Percentiles rank a stretch among this genome's conserved stretches.
phyloP scores from a whole-genome alignment of 2,113 vertebrate genomes.

The Aythya baeri region DNA sequence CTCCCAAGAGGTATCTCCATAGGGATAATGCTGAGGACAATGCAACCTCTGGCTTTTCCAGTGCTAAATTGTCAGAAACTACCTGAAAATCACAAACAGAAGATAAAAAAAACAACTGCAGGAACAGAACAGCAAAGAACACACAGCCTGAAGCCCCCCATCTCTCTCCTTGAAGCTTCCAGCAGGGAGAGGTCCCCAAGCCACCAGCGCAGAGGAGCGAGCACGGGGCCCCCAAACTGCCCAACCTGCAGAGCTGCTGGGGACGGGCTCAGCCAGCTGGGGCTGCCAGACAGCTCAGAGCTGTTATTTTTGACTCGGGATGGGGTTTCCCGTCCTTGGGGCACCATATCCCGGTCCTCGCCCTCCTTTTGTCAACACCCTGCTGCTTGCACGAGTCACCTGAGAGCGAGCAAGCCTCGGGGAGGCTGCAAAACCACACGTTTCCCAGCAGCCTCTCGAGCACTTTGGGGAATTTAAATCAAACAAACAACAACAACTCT shows the following conservation, averaged over 20 bases:
- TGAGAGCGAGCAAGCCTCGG: neutral
- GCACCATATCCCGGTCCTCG: neutral
- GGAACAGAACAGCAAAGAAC: neutral
- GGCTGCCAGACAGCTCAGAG: neutral
- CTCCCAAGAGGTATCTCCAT: neutral
- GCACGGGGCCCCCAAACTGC: neutral
- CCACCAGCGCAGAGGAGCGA: neutral
- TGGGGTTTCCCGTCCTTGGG: neutral
- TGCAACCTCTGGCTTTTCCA: neutral
- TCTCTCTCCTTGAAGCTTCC: neutral
- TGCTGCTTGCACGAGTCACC: neutral
- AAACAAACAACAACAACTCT: too few species aligned
- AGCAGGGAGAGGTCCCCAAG: neutral
- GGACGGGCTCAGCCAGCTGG: neutral
- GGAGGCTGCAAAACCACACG: rapidly evolving
- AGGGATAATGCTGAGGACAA: neutral
- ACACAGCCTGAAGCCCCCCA: neutral
- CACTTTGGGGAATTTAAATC: neutral
- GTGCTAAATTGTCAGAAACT: neutral
- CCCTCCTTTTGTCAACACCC: neutral
- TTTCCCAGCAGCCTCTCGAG: neutral
- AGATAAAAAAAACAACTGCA: neutral
- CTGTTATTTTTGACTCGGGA: neutral
- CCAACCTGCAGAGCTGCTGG: neutral
- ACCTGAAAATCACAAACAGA: neutral